Percentiles rank a stretch among this genome's conserved stretches.
Evolutionary conservation across 2,888 invertebrate genomes (phyloP).

Genomic region (Cephus pygmeus): DNA sequence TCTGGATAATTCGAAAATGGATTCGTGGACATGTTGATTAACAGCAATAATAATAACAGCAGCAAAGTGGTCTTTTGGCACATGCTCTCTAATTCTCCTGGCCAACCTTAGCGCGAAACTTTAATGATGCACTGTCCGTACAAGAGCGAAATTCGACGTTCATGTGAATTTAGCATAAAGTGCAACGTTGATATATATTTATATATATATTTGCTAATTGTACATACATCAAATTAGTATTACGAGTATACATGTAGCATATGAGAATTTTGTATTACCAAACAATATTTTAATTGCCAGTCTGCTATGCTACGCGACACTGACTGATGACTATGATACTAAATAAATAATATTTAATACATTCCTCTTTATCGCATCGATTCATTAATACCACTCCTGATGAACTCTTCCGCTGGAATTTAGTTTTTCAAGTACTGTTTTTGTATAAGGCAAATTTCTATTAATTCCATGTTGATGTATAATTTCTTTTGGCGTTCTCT

Average conservation of each 20-base stretch:
- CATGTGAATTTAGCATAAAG: background rate
- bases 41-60: background rate
- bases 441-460: background rate
- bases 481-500: background rate
- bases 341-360: conserved; percentile 49
- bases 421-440: background rate
- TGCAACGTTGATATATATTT: conserved; percentile 26
- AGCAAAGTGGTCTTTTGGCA: background rate
- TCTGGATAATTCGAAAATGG: background rate
- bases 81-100: background rate
- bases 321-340: conserved; percentile 47
- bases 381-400: background rate
- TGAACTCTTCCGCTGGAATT: background rate
- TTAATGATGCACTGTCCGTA: background rate
- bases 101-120: background rate
- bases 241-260: conserved; percentile 37
- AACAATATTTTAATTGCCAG: conserved; percentile 42
- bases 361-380: background rate
- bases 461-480: background rate
- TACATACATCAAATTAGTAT: conserved; percentile 50
- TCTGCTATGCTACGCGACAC: conserved; percentile 40
- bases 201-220: conserved; percentile 23
- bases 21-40: background rate
- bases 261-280: conserved; percentile 41
- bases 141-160: background rate